These are phyloP conservation scores for Tetramorium simillimum DNA, from an alignment of 1,140 invertebrate species.

Conservation along the genomic window DNA sequence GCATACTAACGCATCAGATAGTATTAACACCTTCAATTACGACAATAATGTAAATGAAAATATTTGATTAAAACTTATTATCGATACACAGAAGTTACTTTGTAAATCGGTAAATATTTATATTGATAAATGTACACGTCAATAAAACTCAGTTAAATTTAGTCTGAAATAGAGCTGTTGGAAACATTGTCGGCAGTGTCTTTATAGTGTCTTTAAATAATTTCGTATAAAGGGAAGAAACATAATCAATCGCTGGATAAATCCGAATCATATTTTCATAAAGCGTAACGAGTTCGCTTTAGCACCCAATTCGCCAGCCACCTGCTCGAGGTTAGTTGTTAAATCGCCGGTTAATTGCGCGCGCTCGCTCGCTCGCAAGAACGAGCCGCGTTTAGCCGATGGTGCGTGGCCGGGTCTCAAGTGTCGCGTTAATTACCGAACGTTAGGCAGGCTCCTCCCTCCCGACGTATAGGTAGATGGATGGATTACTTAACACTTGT, in stretches of 20 bases:
- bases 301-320: constrained; percentile 35
- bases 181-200: neutral
- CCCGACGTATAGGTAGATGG: constrained; percentile 68
- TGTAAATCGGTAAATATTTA: neutral
- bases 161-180: neutral
- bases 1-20: neutral
- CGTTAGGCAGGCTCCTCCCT: constrained; percentile 69
- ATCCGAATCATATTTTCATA: neutral
- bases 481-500: constrained; percentile 80
- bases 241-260: too few relatives aligned
- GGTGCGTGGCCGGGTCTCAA: constrained; percentile 48
- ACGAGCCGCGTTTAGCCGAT: constrained; percentile 18
- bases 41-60: neutral
- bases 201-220: too few relatives aligned
- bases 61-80: neutral
- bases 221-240: too few relatives aligned
- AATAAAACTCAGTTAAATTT: neutral
- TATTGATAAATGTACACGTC: neutral
- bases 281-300: constrained; percentile 2
- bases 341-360: constrained; percentile 66
- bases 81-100: neutral
- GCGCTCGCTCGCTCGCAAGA: neutral
- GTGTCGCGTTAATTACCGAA: constrained; percentile 73
- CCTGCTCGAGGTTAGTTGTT: constrained; percentile 32
- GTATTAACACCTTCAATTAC: neutral